A percentile compares a stretch with the other conserved stretches of the same genome.
phyloP scores from a whole-genome alignment of 2,113 vertebrate species.

The Theristicus caerulescens region DNA sequence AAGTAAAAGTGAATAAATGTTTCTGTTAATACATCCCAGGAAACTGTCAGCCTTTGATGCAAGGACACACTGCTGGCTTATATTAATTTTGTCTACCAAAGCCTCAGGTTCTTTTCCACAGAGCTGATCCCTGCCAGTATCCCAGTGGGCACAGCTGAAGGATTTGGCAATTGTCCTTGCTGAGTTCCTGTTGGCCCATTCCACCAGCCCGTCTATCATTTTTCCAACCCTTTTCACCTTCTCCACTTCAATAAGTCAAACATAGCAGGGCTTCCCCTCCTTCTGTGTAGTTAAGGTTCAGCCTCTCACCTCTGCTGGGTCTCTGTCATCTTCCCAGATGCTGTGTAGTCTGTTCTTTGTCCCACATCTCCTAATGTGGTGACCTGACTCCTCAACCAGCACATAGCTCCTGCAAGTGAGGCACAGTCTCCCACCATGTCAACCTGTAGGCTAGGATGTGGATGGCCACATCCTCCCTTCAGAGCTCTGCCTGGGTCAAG shows the following conservation, averaged over 20 bases:
- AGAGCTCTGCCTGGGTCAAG: not conserved
- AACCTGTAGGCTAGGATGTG: not conserved
- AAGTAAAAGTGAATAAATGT: not conserved
- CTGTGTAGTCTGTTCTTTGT: not conserved
- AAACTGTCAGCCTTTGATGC: not conserved
- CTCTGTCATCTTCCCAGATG: not conserved
- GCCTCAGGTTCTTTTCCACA: not conserved
- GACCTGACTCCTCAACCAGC: not conserved
- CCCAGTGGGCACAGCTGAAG: not conserved
- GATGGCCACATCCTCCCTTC: not conserved
- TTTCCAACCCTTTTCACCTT: not conserved
- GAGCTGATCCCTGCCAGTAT: not conserved
- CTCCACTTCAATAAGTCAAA: not conserved
- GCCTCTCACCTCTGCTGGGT: not conserved
- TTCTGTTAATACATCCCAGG: not conserved
- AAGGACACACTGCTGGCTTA: not conserved
- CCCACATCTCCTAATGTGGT: accelerated
- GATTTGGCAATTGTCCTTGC: not conserved
- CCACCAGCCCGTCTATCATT: not conserved
- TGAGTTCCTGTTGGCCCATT: not conserved
- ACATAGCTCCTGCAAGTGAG: accelerated
- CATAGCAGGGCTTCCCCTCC: not conserved
- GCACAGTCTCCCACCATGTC: not conserved
- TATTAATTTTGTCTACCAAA: not conserved
- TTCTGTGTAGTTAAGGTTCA: not conserved